A percentile compares a stretch with the other conserved stretches of the same genome.
Evolutionary conservation across 2,888 invertebrate species (phyloP).

Genomic region (Harpalus rubripes): DNA sequence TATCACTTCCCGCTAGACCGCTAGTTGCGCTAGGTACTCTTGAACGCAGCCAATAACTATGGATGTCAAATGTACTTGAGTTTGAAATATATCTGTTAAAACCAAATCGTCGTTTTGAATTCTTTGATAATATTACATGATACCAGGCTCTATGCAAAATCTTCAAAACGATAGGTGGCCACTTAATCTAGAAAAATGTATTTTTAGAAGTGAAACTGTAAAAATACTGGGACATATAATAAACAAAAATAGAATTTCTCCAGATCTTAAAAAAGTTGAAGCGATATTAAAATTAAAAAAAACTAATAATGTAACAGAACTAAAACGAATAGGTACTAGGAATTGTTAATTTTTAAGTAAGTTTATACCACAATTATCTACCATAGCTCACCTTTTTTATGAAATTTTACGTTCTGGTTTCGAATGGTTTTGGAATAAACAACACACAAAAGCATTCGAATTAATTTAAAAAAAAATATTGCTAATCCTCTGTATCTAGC

Average conservation of each 20-base stretch:
- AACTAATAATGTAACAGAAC: neutral
- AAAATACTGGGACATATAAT: neutral
- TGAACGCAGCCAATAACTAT: too few relatives aligned
- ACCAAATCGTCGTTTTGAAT: too few relatives aligned
- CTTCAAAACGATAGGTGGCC: too few relatives aligned
- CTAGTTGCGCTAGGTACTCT: too few relatives aligned
- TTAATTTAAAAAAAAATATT: neutral
- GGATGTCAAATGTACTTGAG: too few relatives aligned
- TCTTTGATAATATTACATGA: neutral
- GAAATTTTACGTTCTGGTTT: neutral
- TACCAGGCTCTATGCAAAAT: neutral
- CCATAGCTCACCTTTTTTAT: neutral
- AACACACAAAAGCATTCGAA: neutral
- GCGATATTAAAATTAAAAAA: constrained; percentile 2
- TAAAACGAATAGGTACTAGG: constrained; percentile 7
- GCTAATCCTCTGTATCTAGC: neutral
- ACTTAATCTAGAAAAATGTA: constrained; percentile 16
- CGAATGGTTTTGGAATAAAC: neutral
- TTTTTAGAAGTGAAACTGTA: neutral
- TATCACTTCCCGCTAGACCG: too few relatives aligned
- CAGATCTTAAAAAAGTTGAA: constrained; percentile 6
- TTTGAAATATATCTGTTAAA: too few relatives aligned
- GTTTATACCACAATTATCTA: constrained; percentile 1
- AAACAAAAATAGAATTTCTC: neutral
- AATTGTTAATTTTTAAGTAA: constrained; percentile 9